Evolutionary conservation across 2,888 invertebrate genomes (phyloP).

Genomic region (Copidosoma aretas): DNA sequence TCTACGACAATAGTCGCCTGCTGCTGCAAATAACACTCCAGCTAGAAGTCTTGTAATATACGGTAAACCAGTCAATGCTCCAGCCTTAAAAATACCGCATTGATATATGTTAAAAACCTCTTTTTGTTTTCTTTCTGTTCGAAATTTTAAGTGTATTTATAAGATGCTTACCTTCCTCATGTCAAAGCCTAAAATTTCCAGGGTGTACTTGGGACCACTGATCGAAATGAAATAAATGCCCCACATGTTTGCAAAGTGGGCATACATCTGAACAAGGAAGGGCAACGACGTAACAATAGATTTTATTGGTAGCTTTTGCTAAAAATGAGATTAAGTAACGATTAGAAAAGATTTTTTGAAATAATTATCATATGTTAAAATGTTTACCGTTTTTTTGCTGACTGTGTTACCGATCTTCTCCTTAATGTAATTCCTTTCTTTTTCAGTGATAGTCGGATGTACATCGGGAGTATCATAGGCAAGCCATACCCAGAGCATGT

Average conservation of each 20-base stretch:
- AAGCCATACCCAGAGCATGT: conserved; percentile 70
- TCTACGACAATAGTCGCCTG: conserved; percentile 72
- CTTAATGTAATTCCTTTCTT: conserved; percentile 70
- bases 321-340: conserved; percentile 46
- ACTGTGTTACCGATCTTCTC: conserved; percentile 57
- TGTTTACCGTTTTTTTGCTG: conserved; percentile 53
- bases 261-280: conserved; percentile 71
- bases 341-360: not conserved
- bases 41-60: conserved; percentile 75
- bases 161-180: conserved; percentile 62
- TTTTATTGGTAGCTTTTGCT: conserved; percentile 74
- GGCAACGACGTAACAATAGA: conserved; percentile 71
- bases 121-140: not conserved
- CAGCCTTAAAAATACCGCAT: conserved; percentile 66
- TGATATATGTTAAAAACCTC: not conserved
- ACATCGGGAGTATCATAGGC: conserved; percentile 72
- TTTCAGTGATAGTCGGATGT: conserved; percentile 70
- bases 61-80: conserved; percentile 75
- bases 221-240: conserved; percentile 80
- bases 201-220: conserved; percentile 79
- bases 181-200: conserved; percentile 76
- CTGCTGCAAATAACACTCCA: conserved; percentile 75
- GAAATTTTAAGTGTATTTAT: not conserved
- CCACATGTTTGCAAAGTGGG: conserved; percentile 83
- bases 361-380: not conserved